phyloP scores from a whole-genome alignment of 2,797 vertebrate genomes.

The Pangasius macronema region DNA sequence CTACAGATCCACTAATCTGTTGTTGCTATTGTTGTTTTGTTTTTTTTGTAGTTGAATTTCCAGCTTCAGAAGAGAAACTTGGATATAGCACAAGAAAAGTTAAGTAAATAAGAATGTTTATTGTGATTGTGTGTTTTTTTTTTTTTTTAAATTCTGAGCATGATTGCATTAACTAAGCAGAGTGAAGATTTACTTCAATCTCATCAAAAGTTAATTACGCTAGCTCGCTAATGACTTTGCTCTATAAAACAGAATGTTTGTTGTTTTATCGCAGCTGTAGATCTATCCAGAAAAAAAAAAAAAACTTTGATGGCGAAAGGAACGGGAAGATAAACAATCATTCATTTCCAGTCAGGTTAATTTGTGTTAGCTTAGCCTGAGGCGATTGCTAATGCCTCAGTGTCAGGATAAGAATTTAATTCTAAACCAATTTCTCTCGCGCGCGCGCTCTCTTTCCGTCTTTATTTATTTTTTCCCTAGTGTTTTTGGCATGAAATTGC shows the following conservation, averaged over 20 bases:
- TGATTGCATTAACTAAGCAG: conserved; percentile 13
- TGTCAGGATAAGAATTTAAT: background rate
- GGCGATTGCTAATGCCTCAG: conserved; percentile 13
- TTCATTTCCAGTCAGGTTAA: conserved; percentile 12
- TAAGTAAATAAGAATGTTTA: background rate
- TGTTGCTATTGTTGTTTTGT: background rate
- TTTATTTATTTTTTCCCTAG: background rate
- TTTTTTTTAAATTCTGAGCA: background rate
- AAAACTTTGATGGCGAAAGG: background rate
- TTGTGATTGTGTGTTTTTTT: background rate
- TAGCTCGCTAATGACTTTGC: background rate
- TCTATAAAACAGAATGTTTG: background rate
- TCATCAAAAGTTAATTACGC: conserved; percentile 12
- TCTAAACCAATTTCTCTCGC: background rate
- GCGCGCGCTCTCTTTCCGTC: background rate
- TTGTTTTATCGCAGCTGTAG: background rate
- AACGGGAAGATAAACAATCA: background rate
- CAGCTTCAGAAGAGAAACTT: background rate
- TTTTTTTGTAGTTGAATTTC: background rate
- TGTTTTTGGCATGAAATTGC: background rate
- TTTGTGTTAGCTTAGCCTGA: conserved; percentile 22
- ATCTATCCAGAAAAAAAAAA: background rate
- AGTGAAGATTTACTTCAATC: conserved; percentile 4
- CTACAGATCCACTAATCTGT: background rate
- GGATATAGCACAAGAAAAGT: no score